phyloP scores from a whole-genome alignment of 2,113 vertebrate species.

The Polypterus bichir region DNA sequence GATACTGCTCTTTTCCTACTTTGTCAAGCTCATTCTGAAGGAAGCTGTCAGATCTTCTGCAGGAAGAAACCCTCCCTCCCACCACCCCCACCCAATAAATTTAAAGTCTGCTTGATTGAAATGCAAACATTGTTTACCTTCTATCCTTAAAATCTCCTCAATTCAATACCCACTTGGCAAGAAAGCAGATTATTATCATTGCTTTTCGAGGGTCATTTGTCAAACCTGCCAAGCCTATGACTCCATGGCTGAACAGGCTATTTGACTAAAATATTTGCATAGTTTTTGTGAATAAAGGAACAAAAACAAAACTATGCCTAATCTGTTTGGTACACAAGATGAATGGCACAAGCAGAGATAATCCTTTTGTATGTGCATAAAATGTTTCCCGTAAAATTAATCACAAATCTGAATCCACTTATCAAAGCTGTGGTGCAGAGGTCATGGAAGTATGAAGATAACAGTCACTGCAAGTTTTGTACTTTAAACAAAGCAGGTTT shows the following conservation, averaged over 20 bases:
- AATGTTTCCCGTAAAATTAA: neutral
- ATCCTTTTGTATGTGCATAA: neutral
- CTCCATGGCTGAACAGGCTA: slow-evolving; percentile 10
- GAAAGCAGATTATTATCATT: slow-evolving; percentile 16
- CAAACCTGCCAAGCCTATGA: slow-evolving; percentile 6
- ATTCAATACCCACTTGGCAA: slow-evolving; percentile 2
- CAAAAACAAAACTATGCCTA: neutral
- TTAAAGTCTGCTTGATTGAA: neutral
- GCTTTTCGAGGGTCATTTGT: slow-evolving; percentile 14
- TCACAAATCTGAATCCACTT: neutral
- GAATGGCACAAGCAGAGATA: neutral
- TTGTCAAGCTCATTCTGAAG: neutral
- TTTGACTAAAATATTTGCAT: slow-evolving; percentile 1
- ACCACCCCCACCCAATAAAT: slow-evolving; percentile 3
- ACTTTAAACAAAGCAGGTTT: too few species aligned
- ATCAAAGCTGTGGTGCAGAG: neutral
- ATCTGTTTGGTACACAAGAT: slow-evolving; percentile 1
- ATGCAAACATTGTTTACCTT: slow-evolving; percentile 1
- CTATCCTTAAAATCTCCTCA: slow-evolving; percentile 6
- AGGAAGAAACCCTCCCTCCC: neutral
- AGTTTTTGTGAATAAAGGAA: neutral
- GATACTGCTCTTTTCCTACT: neutral
- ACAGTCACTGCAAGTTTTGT: neutral
- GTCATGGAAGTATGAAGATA: neutral
- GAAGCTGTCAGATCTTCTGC: neutral